Percentiles rank a stretch among this genome's conserved stretches.
These are phyloP conservation scores for Propithecus perrieri DNA, from an alignment of 2,797 vertebrate genomes.

Conservation along the genomic window DNA sequence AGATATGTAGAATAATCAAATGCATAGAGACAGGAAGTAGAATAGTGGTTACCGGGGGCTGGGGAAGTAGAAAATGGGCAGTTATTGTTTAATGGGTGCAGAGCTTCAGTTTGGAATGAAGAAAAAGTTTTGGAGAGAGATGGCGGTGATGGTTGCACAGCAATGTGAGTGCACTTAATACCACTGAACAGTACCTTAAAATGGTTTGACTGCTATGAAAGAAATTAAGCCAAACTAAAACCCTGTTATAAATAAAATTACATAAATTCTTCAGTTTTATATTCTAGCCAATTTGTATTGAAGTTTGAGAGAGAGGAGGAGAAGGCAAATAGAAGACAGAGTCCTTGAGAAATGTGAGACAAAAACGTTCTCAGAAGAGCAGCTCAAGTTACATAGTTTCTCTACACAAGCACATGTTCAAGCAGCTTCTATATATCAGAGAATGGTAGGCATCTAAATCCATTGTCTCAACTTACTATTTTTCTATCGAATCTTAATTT, in stretches of 20 bases:
- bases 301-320: background rate
- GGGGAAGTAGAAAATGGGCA: background rate
- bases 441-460: background rate
- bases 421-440: background rate
- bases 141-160: background rate
- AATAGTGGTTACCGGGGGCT: background rate
- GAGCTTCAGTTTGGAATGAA: no score
- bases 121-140: background rate
- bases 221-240: background rate
- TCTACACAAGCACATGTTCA: background rate
- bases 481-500: background rate
- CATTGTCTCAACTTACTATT: background rate
- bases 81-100: no score
- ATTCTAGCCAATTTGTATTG: background rate
- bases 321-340: background rate
- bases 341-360: background rate
- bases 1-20: background rate
- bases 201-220: background rate
- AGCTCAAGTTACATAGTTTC: background rate
- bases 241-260: background rate
- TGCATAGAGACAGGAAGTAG: background rate
- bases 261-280: background rate
- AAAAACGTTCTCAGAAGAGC: background rate
- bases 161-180: background rate
- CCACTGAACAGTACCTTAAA: background rate